These are phyloP conservation scores for Drosophila equinoxialis DNA, from an alignment of 1,140 invertebrate species.

Conservation along the genomic window DNA sequence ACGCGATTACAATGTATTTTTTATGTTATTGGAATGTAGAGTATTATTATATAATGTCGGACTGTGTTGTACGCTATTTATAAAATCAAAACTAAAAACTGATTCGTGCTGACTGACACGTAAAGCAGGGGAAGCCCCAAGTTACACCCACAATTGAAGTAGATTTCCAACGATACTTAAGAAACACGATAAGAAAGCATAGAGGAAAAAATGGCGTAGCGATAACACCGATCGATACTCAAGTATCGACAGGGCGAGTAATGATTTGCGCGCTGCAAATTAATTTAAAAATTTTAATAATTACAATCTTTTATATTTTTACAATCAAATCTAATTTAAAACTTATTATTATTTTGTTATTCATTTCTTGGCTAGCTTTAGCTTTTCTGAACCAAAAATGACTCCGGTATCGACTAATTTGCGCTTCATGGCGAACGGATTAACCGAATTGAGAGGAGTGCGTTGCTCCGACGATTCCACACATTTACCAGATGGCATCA, in stretches of 20 bases:
- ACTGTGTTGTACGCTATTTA: neutral
- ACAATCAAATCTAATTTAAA: slow-evolving; percentile 1
- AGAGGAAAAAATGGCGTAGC: too few relatives aligned
- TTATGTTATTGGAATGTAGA: slow-evolving; percentile 2
- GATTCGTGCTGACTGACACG: slow-evolving; percentile 1
- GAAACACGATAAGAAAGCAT: neutral
- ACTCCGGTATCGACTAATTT: slow-evolving; percentile 71
- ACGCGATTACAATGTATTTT: neutral
- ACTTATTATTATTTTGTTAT: neutral
- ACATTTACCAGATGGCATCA: slow-evolving; percentile 31
- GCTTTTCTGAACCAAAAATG: slow-evolving; percentile 72
- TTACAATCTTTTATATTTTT: slow-evolving; percentile 1
- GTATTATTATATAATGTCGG: neutral
- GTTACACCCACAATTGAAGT: neutral
- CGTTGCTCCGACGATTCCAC: slow-evolving; percentile 34
- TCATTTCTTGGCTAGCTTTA: slow-evolving; percentile 73
- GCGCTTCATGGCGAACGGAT: slow-evolving; percentile 78
- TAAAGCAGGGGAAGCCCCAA: neutral
- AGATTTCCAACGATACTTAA: neutral
- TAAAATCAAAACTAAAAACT: slow-evolving; percentile 15
- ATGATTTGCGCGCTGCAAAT: neutral
- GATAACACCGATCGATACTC: too few relatives aligned
- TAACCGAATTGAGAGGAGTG: slow-evolving; percentile 64
- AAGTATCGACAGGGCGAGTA: neutral
- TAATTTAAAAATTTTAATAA: neutral